These are phyloP conservation scores for Odontothrips loti DNA, from an alignment of 2,888 invertebrate genomes.

Conservation along the genomic window DNA sequence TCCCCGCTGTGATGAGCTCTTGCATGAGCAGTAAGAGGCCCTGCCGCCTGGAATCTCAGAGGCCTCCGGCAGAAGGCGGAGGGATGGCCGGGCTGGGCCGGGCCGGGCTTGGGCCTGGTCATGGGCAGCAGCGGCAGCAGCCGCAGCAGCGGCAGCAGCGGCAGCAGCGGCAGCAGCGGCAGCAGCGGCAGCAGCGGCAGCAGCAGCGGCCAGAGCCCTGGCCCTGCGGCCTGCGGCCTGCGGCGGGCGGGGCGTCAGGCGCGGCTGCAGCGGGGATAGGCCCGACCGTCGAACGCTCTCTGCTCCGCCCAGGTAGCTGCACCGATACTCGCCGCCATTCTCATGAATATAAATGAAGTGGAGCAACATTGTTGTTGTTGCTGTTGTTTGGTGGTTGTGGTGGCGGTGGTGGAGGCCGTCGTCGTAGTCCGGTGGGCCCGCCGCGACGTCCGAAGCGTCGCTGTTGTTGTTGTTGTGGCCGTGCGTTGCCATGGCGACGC, in stretches of 20 bases:
- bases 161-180: no score
- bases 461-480: background rate
- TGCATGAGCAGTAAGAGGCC: no score
- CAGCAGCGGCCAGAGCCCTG: no score
- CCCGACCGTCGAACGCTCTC: background rate
- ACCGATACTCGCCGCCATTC: constrained; percentile 22
- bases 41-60: no score
- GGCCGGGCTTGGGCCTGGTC: no score
- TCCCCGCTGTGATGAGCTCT: no score
- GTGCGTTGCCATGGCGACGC: background rate
- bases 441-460: background rate
- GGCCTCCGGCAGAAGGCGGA: no score
- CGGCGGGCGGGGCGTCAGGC: background rate
- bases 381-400: no score
- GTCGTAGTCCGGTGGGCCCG: background rate
- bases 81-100: no score
- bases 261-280: background rate
- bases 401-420: background rate
- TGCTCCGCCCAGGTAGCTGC: constrained; percentile 20
- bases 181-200: no score
- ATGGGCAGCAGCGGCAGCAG: no score
- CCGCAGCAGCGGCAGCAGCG: no score
- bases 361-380: constrained; percentile 14
- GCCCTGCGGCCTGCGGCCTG: background rate
- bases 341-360: constrained; percentile 27